These are phyloP conservation scores for Drosophila ercepeae DNA, from an alignment of 1,140 invertebrate genomes.

Conservation along the genomic window DNA sequence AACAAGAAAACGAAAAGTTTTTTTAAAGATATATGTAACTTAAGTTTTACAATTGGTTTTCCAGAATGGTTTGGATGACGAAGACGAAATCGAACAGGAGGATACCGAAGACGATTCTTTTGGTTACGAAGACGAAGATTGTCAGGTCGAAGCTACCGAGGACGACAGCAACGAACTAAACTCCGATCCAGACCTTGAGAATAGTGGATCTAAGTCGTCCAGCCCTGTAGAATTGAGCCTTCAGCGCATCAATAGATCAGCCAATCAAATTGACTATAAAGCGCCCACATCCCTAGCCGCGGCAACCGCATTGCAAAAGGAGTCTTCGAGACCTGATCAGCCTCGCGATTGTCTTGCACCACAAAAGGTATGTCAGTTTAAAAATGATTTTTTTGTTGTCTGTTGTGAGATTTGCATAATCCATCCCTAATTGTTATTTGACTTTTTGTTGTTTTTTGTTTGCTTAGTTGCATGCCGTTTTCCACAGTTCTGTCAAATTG, in stretches of 20 bases:
- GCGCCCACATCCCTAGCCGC: neutral
- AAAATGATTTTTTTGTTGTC: neutral
- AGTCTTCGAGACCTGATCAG: conserved; percentile 55
- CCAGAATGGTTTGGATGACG: conserved; percentile 70
- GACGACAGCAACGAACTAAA: conserved; percentile 77
- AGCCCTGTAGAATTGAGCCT: conserved; percentile 37
- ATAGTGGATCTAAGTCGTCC: conserved; percentile 21
- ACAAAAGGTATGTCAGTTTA: conserved; percentile 66
- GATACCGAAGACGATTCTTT: conserved; percentile 73
- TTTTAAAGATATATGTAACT: neutral
- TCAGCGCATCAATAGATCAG: conserved; percentile 57
- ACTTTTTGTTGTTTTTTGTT: conserved; percentile 21
- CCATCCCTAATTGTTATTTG: conserved; percentile 39
- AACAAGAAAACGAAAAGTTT: neutral
- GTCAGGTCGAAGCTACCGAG: conserved; percentile 70
- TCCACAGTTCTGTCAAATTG: conserved; percentile 70
- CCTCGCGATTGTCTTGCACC: conserved; percentile 79
- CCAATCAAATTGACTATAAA: conserved; percentile 54
- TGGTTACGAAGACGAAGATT: conserved; percentile 59
- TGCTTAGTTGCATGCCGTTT: conserved; percentile 38
- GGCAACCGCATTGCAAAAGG: conserved; percentile 1
- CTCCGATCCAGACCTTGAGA: conserved; percentile 75
- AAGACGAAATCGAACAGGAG: conserved; percentile 61
- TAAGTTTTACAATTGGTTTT: conserved; percentile 8
- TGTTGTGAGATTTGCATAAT: conserved; percentile 32